Conservation (phyloP, 2,113 vertebrate species). For the Caranx ignobilis region DNA sequence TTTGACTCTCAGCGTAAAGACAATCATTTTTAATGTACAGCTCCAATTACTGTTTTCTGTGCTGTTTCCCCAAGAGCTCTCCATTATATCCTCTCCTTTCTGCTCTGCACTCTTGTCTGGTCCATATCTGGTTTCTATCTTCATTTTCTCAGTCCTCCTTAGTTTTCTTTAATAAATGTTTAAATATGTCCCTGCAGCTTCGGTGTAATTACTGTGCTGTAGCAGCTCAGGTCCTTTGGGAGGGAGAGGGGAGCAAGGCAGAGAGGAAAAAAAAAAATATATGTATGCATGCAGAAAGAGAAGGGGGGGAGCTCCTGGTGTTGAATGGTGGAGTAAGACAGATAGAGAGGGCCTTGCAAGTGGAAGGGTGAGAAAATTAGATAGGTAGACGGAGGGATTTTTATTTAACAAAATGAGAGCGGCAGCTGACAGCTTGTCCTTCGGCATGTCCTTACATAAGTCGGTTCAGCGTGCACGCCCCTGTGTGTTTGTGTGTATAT, state of each 20-base stretch:
- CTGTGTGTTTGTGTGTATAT: not conserved
- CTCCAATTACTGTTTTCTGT: conserved; percentile 64
- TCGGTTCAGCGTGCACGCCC: conserved; percentile 35
- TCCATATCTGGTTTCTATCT: conserved; percentile 65
- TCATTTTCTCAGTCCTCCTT: conserved; percentile 76
- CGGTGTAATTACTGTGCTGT: conserved; percentile 84
- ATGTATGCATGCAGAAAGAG: conserved; percentile 39
- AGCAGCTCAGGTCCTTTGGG: conserved; percentile 73
- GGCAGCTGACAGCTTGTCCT: conserved; percentile 70
- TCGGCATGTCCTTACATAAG: conserved; percentile 64
- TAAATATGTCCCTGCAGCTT: conserved; percentile 84
- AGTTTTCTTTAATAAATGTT: conserved; percentile 84
- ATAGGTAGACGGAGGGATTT: conserved; percentile 60
- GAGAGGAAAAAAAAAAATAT: conserved; percentile 2
- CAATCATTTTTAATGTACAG: conserved; percentile 41
- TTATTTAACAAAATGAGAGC: conserved; percentile 69
- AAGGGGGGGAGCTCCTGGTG: conserved; percentile 48
- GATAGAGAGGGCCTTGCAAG: conserved; percentile 48
- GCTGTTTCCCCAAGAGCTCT: conserved; percentile 48
- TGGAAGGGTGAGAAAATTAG: conserved; percentile 57
- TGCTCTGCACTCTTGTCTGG: conserved; percentile 62
- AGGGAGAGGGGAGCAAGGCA: conserved; percentile 29
- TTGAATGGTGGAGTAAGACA: conserved; percentile 57
- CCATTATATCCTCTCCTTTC: conserved; percentile 30
- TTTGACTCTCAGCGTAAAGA: conserved; percentile 24